phyloP scores from a whole-genome alignment of 2,113 vertebrate species.

The Falcunculus frontatus region DNA sequence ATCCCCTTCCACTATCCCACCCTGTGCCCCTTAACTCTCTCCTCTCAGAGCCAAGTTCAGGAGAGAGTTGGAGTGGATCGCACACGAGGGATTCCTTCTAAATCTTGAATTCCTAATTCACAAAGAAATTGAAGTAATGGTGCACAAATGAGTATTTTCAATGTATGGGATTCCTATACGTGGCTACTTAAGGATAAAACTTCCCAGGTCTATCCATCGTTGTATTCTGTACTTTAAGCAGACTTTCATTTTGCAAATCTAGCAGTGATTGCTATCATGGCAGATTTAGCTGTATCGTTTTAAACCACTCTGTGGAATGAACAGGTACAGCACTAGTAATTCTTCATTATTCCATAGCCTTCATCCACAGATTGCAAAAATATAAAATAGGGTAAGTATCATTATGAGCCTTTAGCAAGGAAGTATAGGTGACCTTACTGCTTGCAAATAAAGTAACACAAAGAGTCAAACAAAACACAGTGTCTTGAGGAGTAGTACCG shows the following conservation, averaged over 20 bases:
- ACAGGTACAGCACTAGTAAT: not conserved
- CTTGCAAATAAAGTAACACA: not conserved
- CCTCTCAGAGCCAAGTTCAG: not conserved
- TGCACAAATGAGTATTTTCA: conserved; percentile 7
- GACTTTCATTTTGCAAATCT: not conserved
- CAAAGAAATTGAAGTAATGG: conserved; percentile 3
- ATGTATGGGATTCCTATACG: rapidly evolving
- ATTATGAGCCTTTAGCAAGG: not conserved
- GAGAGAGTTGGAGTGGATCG: not conserved
- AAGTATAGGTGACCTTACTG: not conserved
- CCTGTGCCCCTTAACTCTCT: not conserved
- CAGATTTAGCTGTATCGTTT: not conserved
- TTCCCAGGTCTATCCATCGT: not conserved
- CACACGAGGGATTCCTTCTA: not conserved
- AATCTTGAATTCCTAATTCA: conserved; percentile 15
- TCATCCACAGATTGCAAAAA: not conserved
- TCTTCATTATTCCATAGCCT: not conserved
- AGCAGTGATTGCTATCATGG: not conserved
- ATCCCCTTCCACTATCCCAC: not conserved
- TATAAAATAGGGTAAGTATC: not conserved
- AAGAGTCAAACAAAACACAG: not conserved
- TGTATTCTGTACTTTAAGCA: not conserved
- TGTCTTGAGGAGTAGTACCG: not conserved
- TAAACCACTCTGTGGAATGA: not conserved
- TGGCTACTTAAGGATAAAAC: not conserved